Percentiles rank a stretch among this genome's conserved stretches.
Evolutionary conservation across 2,888 invertebrate genomes (phyloP).

Genomic region (Aethes cnicana): DNA sequence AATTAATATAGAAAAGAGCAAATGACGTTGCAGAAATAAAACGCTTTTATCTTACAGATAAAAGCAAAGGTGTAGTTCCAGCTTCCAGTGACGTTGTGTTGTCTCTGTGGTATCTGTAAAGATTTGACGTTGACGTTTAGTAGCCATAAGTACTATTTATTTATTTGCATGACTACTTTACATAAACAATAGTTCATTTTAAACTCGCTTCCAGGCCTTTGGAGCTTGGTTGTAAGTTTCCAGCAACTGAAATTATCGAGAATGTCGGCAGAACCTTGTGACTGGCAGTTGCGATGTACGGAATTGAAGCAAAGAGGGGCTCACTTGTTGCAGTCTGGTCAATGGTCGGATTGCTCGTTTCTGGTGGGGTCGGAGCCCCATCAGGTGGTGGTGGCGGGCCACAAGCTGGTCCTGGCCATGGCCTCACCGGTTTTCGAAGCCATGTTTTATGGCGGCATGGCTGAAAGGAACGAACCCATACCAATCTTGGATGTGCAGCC

Average conservation of each 20-base stretch:
- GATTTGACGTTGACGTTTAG: constrained; percentile 11
- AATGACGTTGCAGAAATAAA: constrained; percentile 2
- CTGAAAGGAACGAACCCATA: constrained; percentile 89
- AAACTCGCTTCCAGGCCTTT: not conserved
- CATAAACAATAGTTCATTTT: constrained; percentile 12
- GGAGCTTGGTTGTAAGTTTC: not conserved
- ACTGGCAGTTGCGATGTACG: constrained; percentile 90
- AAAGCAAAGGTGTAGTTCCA: too few species aligned
- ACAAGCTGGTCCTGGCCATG: constrained; percentile 92
- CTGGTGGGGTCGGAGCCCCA: constrained; percentile 90
- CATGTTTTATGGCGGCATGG: constrained; percentile 93
- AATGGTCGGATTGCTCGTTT: constrained; percentile 93
- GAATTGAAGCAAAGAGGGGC: constrained; percentile 88
- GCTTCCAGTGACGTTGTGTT: not conserved
- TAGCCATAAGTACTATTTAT: constrained; percentile 17
- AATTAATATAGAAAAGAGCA: too few species aligned
- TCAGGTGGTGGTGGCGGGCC: constrained; percentile 87
- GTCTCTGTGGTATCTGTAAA: not conserved
- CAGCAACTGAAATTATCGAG: constrained; percentile 15
- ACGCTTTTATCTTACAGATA: too few species aligned
- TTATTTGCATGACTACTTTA: constrained; percentile 25
- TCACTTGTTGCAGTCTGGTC: constrained; percentile 88
- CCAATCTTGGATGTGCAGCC: constrained; percentile 92
- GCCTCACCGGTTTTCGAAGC: constrained; percentile 94
- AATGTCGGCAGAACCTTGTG: constrained; percentile 83